Evolutionary conservation across 2,797 vertebrate species (phyloP).

Genomic region (Tolypeutes matacus): DNA sequence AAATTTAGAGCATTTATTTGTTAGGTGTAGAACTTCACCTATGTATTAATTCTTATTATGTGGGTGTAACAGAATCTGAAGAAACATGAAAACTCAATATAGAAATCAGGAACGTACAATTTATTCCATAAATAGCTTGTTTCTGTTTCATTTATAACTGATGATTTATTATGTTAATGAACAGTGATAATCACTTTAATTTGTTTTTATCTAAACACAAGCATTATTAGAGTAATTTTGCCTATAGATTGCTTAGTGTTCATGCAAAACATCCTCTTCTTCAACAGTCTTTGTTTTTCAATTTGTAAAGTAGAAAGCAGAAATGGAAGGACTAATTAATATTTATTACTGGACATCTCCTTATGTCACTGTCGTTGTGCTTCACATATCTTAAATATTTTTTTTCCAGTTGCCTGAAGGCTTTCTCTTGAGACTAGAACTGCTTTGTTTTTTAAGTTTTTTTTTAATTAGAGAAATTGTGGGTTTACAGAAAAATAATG

Average conservation of each 20-base stretch:
- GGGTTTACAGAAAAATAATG: too few relatives aligned
- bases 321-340: neutral
- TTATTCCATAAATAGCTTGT: slow-evolving; percentile 2
- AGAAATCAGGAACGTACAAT: neutral
- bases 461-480: too few relatives aligned
- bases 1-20: too few relatives aligned
- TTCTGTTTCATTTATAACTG: neutral
- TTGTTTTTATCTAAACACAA: neutral
- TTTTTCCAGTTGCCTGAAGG: too few relatives aligned
- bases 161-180: neutral
- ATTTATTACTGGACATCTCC: neutral
- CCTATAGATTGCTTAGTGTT: neutral
- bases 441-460: too few relatives aligned
- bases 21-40: neutral
- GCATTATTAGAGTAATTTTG: neutral
- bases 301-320: neutral
- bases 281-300: neutral
- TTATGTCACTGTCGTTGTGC: neutral
- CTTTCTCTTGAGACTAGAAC: too few relatives aligned
- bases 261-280: slow-evolving; percentile 12
- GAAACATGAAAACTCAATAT: neutral
- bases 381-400: neutral
- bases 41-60: neutral
- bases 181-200: neutral
- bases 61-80: neutral